These are phyloP conservation scores for Minunthozetes semirufus DNA, from an alignment of 2,888 invertebrate genomes.

Conservation along the genomic window DNA sequence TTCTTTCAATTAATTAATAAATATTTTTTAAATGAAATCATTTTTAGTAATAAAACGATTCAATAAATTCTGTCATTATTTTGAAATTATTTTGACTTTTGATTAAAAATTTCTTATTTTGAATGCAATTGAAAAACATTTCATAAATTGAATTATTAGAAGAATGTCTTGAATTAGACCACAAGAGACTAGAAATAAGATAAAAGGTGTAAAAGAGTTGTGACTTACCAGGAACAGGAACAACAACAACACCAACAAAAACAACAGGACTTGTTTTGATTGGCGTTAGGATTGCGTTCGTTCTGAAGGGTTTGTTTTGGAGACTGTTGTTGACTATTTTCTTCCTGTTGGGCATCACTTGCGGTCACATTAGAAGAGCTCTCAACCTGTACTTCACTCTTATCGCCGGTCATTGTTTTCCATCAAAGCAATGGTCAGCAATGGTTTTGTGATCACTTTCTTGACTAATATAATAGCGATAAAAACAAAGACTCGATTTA, in stretches of 20 bases:
- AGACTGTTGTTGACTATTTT: conserved; percentile 13
- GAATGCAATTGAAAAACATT: too few relatives aligned
- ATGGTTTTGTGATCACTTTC: background rate
- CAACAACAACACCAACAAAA: conserved; percentile 65
- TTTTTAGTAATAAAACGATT: background rate
- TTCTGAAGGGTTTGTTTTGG: background rate
- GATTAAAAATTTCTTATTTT: too few relatives aligned
- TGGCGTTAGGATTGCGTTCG: conserved; percentile 2
- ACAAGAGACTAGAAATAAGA: background rate
- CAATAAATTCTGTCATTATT: background rate
- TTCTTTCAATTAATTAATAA: background rate
- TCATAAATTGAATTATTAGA: too few relatives aligned
- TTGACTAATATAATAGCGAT: background rate
- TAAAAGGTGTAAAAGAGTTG: background rate
- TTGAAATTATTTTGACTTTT: too few relatives aligned
- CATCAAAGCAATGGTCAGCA: background rate
- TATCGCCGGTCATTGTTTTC: conserved; percentile 35
- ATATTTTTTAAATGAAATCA: background rate
- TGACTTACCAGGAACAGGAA: conserved; percentile 61
- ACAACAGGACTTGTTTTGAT: conserved; percentile 55
- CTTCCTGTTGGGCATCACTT: conserved; percentile 33
- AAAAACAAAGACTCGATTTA: background rate
- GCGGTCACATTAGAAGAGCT: conserved; percentile 31
- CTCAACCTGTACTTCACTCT: conserved; percentile 35
- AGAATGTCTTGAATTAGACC: too few relatives aligned